Evolutionary conservation across 1,140 invertebrate genomes (phyloP), one percentile per base, ranked within the genome.

Genomic region (Habropoda laboriosa): DNA sequence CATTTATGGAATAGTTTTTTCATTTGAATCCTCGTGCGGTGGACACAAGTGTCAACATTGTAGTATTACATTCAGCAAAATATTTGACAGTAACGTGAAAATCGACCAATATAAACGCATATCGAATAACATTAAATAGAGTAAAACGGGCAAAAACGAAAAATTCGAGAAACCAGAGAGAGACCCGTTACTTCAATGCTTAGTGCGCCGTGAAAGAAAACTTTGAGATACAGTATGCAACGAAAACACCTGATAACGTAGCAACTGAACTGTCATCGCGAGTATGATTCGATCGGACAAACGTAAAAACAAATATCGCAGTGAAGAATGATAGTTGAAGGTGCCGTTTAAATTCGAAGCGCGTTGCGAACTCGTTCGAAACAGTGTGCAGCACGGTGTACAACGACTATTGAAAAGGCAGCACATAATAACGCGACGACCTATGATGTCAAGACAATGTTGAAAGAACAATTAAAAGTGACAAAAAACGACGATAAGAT

Each of bases 21-120:
- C 86, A 89, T 83, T 87, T 55, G 83, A 83, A 88, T 89, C 85
- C 84, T 85, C 67, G n/a, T 68, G 78, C 55, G 70, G 60, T 55
- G 42, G 45, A 88, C 32, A 87, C 38, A 80, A 78, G 16, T 18
- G 32, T 51, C 24, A 49, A 77, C 45, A 32, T n/a, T 7, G 32
- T 2, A 40, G n/a, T 40, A 71, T 45, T 51, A 61, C 18, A 35
- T 30, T 61, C 40, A 38, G 70, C 38, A 55, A 58, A 8, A n/a
- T 35, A 51, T 45, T 30, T 21, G n/a, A n/a, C 10, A 45, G 21
- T 13, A 55, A 53, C 21, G 24, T 3, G 12, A 55, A 18, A 57
- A 61, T 38, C 1, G 10, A 35, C 0, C 18, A 18, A 1, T 32
- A 40, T 40, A 18, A 79, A 57, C 3, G 13, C 53, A 38, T 18